Evolutionary conservation across 2,888 invertebrate genomes (phyloP), one percentile per base, ranked within the genome.

Genomic region (Lutraria lutraria): DNA sequence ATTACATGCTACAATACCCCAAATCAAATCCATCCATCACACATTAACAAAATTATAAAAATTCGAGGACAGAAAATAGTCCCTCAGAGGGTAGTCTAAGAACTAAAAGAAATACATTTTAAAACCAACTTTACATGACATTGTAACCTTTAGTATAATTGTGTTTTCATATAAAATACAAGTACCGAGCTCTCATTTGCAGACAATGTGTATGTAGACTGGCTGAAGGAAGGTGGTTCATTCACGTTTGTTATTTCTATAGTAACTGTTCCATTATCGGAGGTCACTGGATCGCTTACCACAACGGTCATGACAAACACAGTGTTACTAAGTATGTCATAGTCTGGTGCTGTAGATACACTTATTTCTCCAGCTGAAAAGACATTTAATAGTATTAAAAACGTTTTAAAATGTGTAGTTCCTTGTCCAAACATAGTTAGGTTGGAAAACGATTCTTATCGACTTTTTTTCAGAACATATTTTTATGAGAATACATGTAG

Each of bases 141-240:
- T n/a, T 13, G 16, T 16, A 10, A 54, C 10, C 12, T 19, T 3
- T 21, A 54, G 43, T 43, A 43, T 43, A 54, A 43, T 43, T 43
- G 43, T 43, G 8, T 43, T 43, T 43, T 43, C 8, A 43, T 4
- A 4, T 2, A 4, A 43, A 43, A 43, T 56, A 6, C 12, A 80
- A 81, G 60, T 87, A 90, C 90, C 82, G 34, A 16, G 10, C 86
- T 81, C 29, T 91, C 91, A n/a, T 79, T 54, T 31, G 88, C 81
- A 29, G 85, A 82, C 6, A 91, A 16, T 2, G 85, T 86, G 76
- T 90, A 91, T 8, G 83, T 81, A 0, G 85, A 16, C 21, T 87
- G 87, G 31, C 72, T 31, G n/a, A 91, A 90, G 2, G 81, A 52
- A 0, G 91, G 91, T 12, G 88, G 81, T 52, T 91, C 91, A 34